These are phyloP conservation scores for Ceratoteleas bidentatus DNA, from an alignment of 1,140 invertebrate species.

Conservation along the genomic window DNA sequence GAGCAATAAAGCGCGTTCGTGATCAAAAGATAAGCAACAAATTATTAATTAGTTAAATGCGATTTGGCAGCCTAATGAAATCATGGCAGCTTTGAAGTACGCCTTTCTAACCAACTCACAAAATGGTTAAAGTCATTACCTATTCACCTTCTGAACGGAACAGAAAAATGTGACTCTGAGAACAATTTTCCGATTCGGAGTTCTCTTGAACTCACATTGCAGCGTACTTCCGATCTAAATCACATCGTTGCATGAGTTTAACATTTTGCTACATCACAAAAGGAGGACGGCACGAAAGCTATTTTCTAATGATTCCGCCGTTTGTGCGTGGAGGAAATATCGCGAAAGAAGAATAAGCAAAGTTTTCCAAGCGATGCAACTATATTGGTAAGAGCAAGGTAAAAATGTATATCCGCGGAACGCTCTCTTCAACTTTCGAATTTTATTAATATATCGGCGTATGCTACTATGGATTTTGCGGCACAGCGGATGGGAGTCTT, in stretches of 20 bases:
- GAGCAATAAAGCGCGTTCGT: too few species aligned
- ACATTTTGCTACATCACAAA: not conserved
- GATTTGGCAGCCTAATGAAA: too few species aligned
- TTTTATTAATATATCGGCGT: constrained; percentile 77
- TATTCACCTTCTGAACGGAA: too few species aligned
- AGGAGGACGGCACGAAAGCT: not conserved
- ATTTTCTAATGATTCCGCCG: constrained; percentile 33
- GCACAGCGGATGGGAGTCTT: constrained; percentile 42
- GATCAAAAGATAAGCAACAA: too few species aligned
- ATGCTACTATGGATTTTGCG: constrained; percentile 52
- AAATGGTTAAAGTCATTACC: too few species aligned
- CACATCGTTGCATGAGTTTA: constrained; percentile 1
- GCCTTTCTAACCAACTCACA: too few species aligned
- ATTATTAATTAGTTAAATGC: too few species aligned
- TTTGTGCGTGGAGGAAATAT: constrained; percentile 20
- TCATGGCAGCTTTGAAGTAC: too few species aligned
- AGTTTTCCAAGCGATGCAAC: constrained; percentile 37
- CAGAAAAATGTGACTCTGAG: too few species aligned
- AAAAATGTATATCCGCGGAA: constrained; percentile 47
- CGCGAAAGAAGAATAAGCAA: constrained; percentile 29
- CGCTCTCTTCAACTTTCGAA: constrained; percentile 73
- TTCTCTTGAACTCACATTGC: not conserved
- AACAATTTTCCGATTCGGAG: not conserved
- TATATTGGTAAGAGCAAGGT: constrained; percentile 40
- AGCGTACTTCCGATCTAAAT: not conserved